Percentiles rank a stretch among this genome's conserved stretches.
Evolutionary conservation across 2,888 invertebrate species (phyloP).

Genomic region (Cephus rjabovi): DNA sequence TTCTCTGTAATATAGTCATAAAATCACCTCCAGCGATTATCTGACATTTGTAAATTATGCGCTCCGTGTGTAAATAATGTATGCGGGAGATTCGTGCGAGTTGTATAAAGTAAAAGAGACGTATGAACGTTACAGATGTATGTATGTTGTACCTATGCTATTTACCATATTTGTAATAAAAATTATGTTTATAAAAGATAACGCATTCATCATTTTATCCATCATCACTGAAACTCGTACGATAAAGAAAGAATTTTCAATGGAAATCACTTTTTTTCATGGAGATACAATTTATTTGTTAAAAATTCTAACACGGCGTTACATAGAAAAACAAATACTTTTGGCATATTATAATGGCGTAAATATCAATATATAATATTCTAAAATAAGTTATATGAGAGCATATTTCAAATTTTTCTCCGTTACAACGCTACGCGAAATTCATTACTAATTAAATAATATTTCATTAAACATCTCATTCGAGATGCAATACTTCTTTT

Average conservation of each 20-base stretch:
- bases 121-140: constrained; percentile 35
- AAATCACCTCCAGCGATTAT: constrained; percentile 37
- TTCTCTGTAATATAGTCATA: constrained; percentile 46
- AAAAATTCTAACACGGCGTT: neutral
- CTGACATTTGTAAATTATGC: constrained; percentile 54
- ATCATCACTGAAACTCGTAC: neutral
- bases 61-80: constrained; percentile 55
- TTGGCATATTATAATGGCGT: neutral
- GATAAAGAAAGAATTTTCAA: too few species aligned
- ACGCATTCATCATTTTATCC: constrained; percentile 20
- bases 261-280: too few species aligned
- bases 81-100: constrained; percentile 28
- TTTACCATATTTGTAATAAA: constrained; percentile 63
- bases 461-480: neutral
- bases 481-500: neutral
- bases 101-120: constrained; percentile 45
- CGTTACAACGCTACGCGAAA: neutral
- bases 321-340: neutral
- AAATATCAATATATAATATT: neutral
- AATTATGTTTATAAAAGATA: constrained; percentile 35
- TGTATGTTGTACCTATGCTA: constrained; percentile 44
- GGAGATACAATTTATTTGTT: neutral
- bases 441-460: neutral
- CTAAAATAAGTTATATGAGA: neutral
- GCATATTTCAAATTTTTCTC: neutral